phyloP scores from a whole-genome alignment of 2,888 invertebrate genomes.

The Scrobipalpa costella region DNA sequence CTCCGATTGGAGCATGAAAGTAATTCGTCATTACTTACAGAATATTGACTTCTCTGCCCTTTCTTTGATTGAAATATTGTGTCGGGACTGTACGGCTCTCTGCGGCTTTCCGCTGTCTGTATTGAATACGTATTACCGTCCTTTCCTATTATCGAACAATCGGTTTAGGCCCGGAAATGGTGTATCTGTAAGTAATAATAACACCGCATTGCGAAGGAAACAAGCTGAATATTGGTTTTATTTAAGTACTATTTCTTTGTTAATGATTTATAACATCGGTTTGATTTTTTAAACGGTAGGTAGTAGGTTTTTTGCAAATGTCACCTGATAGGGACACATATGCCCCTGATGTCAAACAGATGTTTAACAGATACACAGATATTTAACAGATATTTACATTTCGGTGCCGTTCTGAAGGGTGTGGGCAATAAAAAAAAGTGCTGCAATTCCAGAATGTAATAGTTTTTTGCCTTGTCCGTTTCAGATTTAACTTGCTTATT shows the following conservation, averaged over 20 bases:
- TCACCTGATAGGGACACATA: too few species aligned
- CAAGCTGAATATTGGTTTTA: slow-evolving; percentile 10
- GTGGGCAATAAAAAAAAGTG: too few species aligned
- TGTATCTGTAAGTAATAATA: slow-evolving; percentile 8
- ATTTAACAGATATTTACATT: too few species aligned
- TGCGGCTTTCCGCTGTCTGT: background rate
- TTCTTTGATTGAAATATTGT: background rate
- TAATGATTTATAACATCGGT: background rate
- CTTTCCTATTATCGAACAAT: slow-evolving; percentile 6
- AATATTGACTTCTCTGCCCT: background rate
- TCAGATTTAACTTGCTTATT: too few species aligned
- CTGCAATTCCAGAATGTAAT: too few species aligned
- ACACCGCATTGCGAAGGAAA: slow-evolving; percentile 4
- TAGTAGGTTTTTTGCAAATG: too few species aligned
- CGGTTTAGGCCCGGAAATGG: slow-evolving; percentile 8
- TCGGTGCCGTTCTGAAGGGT: too few species aligned
- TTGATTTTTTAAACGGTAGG: too few species aligned
- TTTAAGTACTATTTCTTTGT: background rate
- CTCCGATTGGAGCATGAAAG: background rate
- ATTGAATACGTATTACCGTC: slow-evolving; percentile 6
- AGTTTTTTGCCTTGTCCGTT: too few species aligned
- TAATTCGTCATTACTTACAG: background rate
- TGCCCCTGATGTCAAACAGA: too few species aligned
- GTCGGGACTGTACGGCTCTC: background rate
- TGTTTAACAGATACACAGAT: too few species aligned